phyloP scores from a whole-genome alignment of 2,888 invertebrate genomes.

The Lasiommata megera region DNA sequence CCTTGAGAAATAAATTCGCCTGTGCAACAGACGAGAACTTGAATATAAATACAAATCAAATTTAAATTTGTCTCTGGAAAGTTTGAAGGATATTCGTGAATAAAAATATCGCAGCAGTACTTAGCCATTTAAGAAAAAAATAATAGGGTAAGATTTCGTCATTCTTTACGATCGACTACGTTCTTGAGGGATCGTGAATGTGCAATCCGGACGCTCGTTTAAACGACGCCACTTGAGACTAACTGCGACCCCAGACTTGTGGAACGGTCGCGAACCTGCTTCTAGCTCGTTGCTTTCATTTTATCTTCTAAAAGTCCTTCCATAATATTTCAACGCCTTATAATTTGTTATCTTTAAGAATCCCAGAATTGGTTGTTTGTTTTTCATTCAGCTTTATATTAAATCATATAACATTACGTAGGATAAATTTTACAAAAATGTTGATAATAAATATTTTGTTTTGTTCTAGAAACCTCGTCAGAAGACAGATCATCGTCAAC shows the following conservation, averaged over 20 bases:
- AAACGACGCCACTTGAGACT: conserved; percentile 57
- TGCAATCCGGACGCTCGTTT: conserved; percentile 53
- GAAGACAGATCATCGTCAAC: conserved; percentile 76
- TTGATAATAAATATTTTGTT: conserved; percentile 20
- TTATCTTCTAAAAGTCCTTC: conserved; percentile 41
- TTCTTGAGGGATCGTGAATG: conserved; percentile 44
- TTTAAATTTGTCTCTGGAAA: conserved; percentile 3
- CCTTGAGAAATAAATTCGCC: conserved; percentile 10
- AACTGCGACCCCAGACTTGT: conserved; percentile 51
- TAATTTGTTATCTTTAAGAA: background rate
- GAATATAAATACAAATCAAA: conserved; percentile 7
- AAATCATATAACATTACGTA: background rate
- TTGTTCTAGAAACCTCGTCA: conserved; percentile 72
- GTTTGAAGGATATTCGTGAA: conserved; percentile 9
- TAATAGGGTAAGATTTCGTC: conserved; percentile 28
- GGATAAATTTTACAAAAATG: too few relatives aligned
- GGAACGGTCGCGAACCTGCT: conserved; percentile 45
- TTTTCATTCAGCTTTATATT: background rate
- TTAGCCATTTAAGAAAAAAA: conserved; percentile 18
- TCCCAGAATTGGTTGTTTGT: background rate
- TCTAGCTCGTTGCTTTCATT: conserved; percentile 52
- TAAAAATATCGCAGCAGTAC: conserved; percentile 11
- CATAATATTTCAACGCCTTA: conserved; percentile 20
- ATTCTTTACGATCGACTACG: conserved; percentile 45
- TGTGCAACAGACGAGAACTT: conserved; percentile 12